Evolutionary conservation across 2,113 vertebrate genomes (phyloP), one percentile per base, ranked within the genome.

Genomic region (Conger conger): DNA sequence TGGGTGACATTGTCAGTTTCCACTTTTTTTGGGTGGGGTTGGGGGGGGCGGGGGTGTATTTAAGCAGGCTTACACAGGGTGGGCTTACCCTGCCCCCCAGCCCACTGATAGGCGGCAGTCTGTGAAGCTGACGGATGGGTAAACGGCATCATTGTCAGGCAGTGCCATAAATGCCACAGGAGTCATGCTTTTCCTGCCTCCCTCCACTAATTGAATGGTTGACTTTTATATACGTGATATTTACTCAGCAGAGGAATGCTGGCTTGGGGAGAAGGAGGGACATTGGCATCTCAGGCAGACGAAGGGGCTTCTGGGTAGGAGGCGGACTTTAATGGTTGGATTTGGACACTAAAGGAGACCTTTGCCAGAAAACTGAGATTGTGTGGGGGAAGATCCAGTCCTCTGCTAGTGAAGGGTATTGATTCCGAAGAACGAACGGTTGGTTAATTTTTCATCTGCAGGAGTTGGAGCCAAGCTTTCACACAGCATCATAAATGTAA

Each of bases 381-480:
- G 35, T 20, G 2, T 23, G 50, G 23, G 36, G 77, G 84, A 42
- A 53, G 68, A 84, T 68, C 57, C 37, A 73, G 77, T 40, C 13
- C 54, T 35, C 13, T 17, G 30, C 9, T 33, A 17, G 38, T 83
- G 57, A 81, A 33, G 42, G 45, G 87, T 80, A 60, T 87, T 85
- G 88, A 83, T 86, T 85, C 84, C 82, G 17, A 17, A 68, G 78
- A 38, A 68, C 15, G 45, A 38, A 68, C 38, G 1, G 45, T 81
- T 45, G 1, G 45, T 81, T 53, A 57, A 83, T 79, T 81, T 80
- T 45, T 80, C 50, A 80, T 78, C 82, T 79, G 40, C 20, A 50
- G 79, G 82, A 27, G 37, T 77, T 57, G 83, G 40, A 83, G 82
- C 83, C 87, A 87, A 90, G 83, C 81, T 83, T 40, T 87, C 38